Percentiles rank a stretch among this genome's conserved stretches.
These are phyloP conservation scores for Phaenicophaeus curvirostris DNA, from an alignment of 2,797 vertebrate species.

Conservation along the genomic window DNA sequence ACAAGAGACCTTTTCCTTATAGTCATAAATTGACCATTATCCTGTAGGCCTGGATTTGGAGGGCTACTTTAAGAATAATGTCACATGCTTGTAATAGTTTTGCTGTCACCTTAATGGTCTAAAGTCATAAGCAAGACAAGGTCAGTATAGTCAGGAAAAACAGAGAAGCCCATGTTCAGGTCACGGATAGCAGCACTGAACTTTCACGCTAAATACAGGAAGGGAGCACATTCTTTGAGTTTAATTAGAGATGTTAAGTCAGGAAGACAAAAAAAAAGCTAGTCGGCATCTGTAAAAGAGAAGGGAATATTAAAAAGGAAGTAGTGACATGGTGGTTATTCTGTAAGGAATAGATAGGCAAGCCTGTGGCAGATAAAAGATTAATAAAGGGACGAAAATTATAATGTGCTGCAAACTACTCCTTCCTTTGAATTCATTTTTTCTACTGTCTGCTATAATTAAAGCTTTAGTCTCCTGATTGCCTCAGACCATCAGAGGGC, in stretches of 20 bases:
- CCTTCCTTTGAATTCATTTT: not conserved
- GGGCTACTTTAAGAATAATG: not conserved
- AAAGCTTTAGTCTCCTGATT: not conserved
- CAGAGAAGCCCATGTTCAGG: not conserved
- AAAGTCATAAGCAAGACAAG: not conserved
- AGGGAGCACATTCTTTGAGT: not conserved
- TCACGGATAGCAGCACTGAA: not conserved
- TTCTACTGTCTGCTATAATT: slow-evolving; percentile 13
- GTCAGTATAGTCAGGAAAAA: not conserved
- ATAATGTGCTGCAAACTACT: not conserved
- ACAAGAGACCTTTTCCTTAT: not conserved
- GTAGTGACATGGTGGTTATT: not conserved
- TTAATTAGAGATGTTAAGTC: not conserved
- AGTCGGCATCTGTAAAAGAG: not conserved
- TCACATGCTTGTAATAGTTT: not conserved
- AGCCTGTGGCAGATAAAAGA: not conserved
- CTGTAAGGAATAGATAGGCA: not conserved
- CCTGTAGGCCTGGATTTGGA: not conserved
- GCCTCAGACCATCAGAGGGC: not conserved
- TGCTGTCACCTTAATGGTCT: not conserved
- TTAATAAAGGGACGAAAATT: slow-evolving; percentile 28
- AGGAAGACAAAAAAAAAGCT: not conserved
- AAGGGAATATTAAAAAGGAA: not conserved
- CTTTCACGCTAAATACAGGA: not conserved
- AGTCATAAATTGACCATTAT: not conserved